Base-by-base conservation (phyloP, 2,888 invertebrate species). In the Apamea sordens region DNA sequence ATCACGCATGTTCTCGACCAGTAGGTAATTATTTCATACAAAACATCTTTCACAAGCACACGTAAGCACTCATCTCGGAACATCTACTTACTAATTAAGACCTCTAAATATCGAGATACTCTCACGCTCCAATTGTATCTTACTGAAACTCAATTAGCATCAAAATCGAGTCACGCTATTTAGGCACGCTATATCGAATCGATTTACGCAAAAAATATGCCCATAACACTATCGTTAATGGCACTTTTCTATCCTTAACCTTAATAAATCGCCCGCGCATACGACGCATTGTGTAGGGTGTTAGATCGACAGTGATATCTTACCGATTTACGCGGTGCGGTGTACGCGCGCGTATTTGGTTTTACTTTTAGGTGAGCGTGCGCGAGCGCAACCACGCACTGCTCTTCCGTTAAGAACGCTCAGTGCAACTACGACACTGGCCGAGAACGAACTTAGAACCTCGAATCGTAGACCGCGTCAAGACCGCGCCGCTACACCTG, bases 371-470 rank as follows among this genome's bases (percentile, higher is more conserved):
- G 94, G 95, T 93, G 94, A 95, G 93, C 93, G 94, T 94, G 95
- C 95, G 96, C 94, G 85, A 84, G 95, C 95, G 95, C 95, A 90
- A 87, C 89, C 91, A 92, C 93, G 94, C 94, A 93, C 92, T 84
- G 92, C 91, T 95, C 94, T 95, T 95, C 95, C 94, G 94, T 93
- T 91, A 92, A 90, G 83, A 89, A 89, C 92, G 94, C 93, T 96
- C 96, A 96, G 96, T 97, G 95, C 93, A 92, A 93, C 92, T 90
- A 94, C 95, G 94, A 94, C 96, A 93, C 94, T 95, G 94, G 95
- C 92, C 92, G 95, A 93, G 96, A 93, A 94, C 95, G 95, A 96
- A 96, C 96, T 96, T 94, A 93, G 94, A 93, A 94, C 93, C 93
- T 91, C 93, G 91, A 93, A 91, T 86, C 87, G 87, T 90, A 90